phyloP scores from a whole-genome alignment of 2,888 invertebrate genomes.

The Diarsia rubi region DNA sequence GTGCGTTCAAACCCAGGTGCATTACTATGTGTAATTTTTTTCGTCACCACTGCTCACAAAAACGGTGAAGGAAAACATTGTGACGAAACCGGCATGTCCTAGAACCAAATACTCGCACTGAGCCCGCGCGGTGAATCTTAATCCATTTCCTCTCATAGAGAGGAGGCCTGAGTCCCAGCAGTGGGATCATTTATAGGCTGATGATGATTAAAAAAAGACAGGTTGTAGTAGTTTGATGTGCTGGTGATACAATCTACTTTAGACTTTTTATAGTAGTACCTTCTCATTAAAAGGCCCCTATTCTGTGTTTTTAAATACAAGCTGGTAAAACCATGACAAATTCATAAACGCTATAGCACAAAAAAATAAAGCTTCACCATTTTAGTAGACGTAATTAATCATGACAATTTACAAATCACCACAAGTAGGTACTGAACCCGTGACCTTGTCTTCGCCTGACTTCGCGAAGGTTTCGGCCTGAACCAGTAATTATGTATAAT shows the following conservation, averaged over 20 bases:
- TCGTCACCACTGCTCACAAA: too few relatives aligned
- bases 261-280: background rate
- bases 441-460: slow-evolving; percentile 63
- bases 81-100: too few relatives aligned
- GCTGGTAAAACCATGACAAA: background rate
- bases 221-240: too few relatives aligned
- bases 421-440: slow-evolving; percentile 34
- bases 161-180: too few relatives aligned
- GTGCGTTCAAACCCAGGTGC: too few relatives aligned
- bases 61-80: too few relatives aligned
- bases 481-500: slow-evolving; percentile 73
- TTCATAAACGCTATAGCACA: background rate
- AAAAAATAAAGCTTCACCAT: background rate
- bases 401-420: slow-evolving; percentile 58
- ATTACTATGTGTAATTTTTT: too few relatives aligned
- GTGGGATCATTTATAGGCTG: too few relatives aligned
- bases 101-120: too few relatives aligned
- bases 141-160: too few relatives aligned
- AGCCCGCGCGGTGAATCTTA: too few relatives aligned
- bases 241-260: background rate
- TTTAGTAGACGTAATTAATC: slow-evolving; percentile 37
- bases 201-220: too few relatives aligned
- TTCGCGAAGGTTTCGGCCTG: slow-evolving; percentile 60
- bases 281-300: background rate
- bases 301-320: background rate